phyloP scores from a whole-genome alignment of 2,888 invertebrate genomes.

The Automeris io region DNA sequence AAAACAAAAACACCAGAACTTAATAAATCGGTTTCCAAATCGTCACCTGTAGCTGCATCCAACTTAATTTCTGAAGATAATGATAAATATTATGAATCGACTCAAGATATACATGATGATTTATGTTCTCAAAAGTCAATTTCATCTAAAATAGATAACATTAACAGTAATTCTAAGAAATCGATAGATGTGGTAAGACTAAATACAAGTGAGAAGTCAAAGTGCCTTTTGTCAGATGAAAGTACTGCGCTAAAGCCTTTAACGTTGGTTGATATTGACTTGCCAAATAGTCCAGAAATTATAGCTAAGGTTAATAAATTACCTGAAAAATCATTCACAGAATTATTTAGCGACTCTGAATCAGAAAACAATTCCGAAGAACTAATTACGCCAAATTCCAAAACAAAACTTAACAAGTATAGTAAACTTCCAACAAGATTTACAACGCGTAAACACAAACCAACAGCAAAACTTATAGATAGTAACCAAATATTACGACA shows the following conservation, averaged over 20 bases:
- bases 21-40: constrained; percentile 12
- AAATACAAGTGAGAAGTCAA: neutral
- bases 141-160: constrained; percentile 13
- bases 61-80: constrained; percentile 18
- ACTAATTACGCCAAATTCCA: constrained; percentile 35
- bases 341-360: constrained; percentile 55
- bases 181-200: constrained; percentile 20
- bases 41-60: constrained; percentile 14
- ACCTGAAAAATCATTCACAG: constrained; percentile 11
- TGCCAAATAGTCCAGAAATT: constrained; percentile 63
- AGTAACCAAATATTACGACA: constrained; percentile 32
- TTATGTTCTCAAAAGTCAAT: constrained; percentile 44
- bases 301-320: constrained; percentile 33
- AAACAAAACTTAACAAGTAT: constrained; percentile 45
- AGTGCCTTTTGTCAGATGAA: constrained; percentile 30
- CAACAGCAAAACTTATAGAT: constrained; percentile 38
- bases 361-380: constrained; percentile 40
- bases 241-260: constrained; percentile 36
- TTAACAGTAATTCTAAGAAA: constrained; percentile 3
- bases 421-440: constrained; percentile 48
- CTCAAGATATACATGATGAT: constrained; percentile 57
- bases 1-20: constrained; percentile 41
- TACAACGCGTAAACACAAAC: constrained; percentile 52
- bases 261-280: constrained; percentile 42
- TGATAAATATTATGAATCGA: constrained; percentile 49